These are phyloP conservation scores for Lepidothrix coronata DNA, from an alignment of 2,113 vertebrate species.

Conservation along the genomic window DNA sequence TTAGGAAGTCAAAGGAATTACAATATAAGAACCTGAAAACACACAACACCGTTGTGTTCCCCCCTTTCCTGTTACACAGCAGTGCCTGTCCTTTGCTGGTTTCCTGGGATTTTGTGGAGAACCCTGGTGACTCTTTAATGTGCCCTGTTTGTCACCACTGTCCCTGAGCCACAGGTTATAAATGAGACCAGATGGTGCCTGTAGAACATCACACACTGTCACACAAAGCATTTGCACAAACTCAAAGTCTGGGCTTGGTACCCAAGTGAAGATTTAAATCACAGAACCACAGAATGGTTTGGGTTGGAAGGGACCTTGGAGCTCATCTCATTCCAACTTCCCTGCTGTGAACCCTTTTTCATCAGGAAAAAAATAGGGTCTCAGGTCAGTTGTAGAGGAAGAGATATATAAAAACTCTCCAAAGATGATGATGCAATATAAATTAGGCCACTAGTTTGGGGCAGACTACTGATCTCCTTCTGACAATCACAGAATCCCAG, in stretches of 20 bases:
- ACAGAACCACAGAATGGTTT: too few species aligned
- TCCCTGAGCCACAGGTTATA: not conserved
- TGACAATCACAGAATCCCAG: not conserved
- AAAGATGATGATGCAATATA: too few species aligned
- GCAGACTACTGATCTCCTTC: too few species aligned
- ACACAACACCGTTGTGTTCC: accelerated
- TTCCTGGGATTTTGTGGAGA: not conserved
- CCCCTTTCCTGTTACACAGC: not conserved
- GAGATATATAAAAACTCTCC: too few species aligned
- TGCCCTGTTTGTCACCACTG: not conserved
- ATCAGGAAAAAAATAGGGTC: too few species aligned
- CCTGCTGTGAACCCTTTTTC: too few species aligned
- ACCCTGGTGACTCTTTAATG: not conserved
- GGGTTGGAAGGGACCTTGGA: not conserved
- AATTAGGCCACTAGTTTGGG: too few species aligned
- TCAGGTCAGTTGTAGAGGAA: too few species aligned
- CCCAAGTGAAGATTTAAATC: not conserved
- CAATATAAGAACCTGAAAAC: not conserved
- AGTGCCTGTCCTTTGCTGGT: not conserved
- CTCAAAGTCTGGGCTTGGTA: not conserved
- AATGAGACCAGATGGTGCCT: not conserved
- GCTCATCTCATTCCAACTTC: not conserved
- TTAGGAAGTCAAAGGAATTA: not conserved
- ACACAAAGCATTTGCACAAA: not conserved
- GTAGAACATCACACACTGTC: accelerated